Conservation (phyloP, 2,888 invertebrate genomes). For the Pandemis cinnamomeana region DNA sequence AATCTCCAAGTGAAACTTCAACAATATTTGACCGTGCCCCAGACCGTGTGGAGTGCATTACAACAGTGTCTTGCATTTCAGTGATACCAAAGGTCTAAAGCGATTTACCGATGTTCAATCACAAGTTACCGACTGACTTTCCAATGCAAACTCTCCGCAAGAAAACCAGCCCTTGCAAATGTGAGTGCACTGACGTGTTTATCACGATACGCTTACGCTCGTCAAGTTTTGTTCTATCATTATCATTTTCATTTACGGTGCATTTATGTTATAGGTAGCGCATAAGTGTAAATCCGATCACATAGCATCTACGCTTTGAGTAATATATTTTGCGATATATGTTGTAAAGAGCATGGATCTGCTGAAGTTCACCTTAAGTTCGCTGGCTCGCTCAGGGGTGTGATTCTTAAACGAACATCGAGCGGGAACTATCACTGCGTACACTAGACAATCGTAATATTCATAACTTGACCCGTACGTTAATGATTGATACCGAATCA, state of each 20-base stretch:
- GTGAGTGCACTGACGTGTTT: slow-evolving; percentile 86
- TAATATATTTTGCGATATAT: slow-evolving; percentile 72
- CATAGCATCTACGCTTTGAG: slow-evolving; percentile 70
- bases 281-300: slow-evolving; percentile 69
- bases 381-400: slow-evolving; percentile 15
- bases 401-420: too few relatives aligned
- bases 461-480: too few relatives aligned
- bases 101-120: slow-evolving; percentile 80
- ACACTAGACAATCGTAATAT: too few relatives aligned
- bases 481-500: too few relatives aligned
- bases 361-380: slow-evolving; percentile 61
- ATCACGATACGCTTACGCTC: slow-evolving; percentile 52
- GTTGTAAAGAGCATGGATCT: slow-evolving; percentile 75
- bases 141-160: slow-evolving; percentile 96
- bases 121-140: slow-evolving; percentile 84
- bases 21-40: slow-evolving; percentile 55
- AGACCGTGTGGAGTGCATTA: slow-evolving; percentile 60
- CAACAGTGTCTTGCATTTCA: slow-evolving; percentile 77
- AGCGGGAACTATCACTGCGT: too few relatives aligned
- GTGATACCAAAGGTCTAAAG: slow-evolving; percentile 64
- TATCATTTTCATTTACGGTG: slow-evolving; percentile 58
- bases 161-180: slow-evolving; percentile 97
- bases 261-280: slow-evolving; percentile 67
- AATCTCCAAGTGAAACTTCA: slow-evolving; percentile 62
- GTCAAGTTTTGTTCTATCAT: slow-evolving; percentile 54